phyloP scores from a whole-genome alignment of 2,888 invertebrate genomes.

The Congeria kusceri region DNA sequence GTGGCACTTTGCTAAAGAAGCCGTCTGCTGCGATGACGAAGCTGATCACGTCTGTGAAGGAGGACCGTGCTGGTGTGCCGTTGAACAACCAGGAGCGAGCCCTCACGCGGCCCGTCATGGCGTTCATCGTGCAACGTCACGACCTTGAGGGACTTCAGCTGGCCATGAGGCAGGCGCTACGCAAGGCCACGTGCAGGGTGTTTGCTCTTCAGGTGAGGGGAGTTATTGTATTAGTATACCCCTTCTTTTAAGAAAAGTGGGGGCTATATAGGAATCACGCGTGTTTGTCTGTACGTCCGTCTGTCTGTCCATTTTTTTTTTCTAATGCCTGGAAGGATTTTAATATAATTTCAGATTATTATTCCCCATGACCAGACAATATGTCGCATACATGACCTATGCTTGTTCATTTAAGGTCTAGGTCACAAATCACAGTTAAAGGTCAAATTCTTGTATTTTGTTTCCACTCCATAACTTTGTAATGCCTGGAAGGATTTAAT shows the following conservation, averaged over 20 bases:
- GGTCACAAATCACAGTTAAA: too few species aligned
- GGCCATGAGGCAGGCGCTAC: conserved; percentile 95
- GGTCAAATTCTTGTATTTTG: too few species aligned
- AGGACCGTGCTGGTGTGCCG: conserved; percentile 37
- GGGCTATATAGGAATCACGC: too few species aligned
- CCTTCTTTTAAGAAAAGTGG: neutral
- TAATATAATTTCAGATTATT: too few species aligned
- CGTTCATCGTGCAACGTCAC: conserved; percentile 92
- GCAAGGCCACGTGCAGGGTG: conserved; percentile 88
- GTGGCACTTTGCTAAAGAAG: conserved; percentile 93
- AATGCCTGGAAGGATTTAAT: too few species aligned
- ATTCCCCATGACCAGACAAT: too few species aligned
- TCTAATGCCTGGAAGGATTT: too few species aligned
- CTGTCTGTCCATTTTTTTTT: too few species aligned
- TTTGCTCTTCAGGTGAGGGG: conserved; percentile 92
- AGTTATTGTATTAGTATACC: neutral
- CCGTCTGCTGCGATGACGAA: conserved; percentile 95
- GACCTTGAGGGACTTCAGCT: conserved; percentile 93
- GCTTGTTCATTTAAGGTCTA: too few species aligned
- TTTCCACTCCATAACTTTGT: too few species aligned
- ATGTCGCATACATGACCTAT: too few species aligned
- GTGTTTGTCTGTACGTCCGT: too few species aligned
- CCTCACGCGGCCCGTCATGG: conserved; percentile 93
- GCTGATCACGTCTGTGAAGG: conserved; percentile 86
- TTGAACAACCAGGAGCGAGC: conserved; percentile 73